Conservation (phyloP, 2,113 vertebrate species). For the Catagonus wagneri region DNA sequence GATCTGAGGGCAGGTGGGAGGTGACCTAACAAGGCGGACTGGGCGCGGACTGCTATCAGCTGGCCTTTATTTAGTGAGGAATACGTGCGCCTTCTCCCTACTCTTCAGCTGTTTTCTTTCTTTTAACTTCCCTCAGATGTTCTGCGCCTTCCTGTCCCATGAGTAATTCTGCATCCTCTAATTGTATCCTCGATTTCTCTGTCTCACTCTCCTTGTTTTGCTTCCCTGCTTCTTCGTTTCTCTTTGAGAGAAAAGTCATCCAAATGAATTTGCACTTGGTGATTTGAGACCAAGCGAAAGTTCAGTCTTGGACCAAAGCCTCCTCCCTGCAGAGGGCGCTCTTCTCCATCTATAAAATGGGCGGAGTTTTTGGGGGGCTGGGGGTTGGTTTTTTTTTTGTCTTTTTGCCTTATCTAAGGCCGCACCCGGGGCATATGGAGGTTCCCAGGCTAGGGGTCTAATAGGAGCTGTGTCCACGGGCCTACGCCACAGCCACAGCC, state of each 20-base stretch:
- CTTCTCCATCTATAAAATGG: slow-evolving; percentile 5
- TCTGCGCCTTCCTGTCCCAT: not conserved
- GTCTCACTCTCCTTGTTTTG: not conserved
- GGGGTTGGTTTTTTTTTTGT: too few species aligned
- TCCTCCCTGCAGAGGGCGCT: not conserved
- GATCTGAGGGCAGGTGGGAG: not conserved
- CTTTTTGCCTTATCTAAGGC: too few species aligned
- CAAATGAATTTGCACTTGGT: not conserved
- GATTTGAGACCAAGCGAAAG: not conserved
- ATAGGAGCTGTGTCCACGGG: too few species aligned
- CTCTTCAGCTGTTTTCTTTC: not conserved
- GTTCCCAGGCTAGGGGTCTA: too few species aligned
- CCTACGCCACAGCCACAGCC: too few species aligned
- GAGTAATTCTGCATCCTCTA: not conserved
- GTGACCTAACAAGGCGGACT: not conserved
- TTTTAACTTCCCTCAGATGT: not conserved
- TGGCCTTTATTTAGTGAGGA: not conserved
- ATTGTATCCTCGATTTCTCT: not conserved
- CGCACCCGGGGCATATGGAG: too few species aligned
- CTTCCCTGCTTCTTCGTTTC: slow-evolving; percentile 6
- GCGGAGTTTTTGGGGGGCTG: not conserved
- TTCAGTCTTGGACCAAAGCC: not conserved
- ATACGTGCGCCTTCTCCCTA: not conserved
- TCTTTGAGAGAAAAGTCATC: not conserved
- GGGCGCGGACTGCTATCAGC: not conserved